Conservation (phyloP, 1,140 invertebrate species). For the Agrypnia vestita region DNA sequence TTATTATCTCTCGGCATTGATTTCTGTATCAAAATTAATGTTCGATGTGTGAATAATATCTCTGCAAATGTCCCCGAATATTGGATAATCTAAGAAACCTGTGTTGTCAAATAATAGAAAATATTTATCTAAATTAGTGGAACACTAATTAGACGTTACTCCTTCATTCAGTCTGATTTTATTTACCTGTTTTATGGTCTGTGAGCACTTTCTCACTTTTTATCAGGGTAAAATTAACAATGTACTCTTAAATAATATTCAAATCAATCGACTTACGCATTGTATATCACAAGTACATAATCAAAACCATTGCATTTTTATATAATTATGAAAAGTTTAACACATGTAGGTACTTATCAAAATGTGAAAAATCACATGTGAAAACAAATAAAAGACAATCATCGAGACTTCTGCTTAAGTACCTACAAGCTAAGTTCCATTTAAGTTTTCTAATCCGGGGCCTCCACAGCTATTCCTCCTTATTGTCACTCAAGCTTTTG, state of each 20-base stretch:
- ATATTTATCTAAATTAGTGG: not conserved
- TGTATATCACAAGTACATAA: conserved; percentile 18
- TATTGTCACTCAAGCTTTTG: too few species aligned
- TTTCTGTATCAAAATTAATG: conserved; percentile 26
- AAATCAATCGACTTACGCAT: conserved; percentile 3
- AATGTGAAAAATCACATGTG: too few species aligned
- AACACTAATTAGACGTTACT: conserved; percentile 12
- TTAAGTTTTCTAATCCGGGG: too few species aligned
- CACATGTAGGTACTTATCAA: too few species aligned
- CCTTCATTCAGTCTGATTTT: conserved; percentile 15
- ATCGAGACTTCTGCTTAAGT: too few species aligned
- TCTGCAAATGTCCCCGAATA: not conserved
- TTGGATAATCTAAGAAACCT: not conserved
- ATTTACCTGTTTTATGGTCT: conserved; percentile 35
- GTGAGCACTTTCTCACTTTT: conserved; percentile 49
- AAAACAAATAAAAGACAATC: too few species aligned
- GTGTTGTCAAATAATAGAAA: not conserved
- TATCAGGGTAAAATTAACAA: conserved; percentile 51
- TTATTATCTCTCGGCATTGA: conserved; percentile 32
- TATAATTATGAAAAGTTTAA: too few species aligned
- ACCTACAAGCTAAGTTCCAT: too few species aligned
- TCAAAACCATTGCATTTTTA: not conserved
- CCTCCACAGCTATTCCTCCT: too few species aligned
- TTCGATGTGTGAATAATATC: conserved; percentile 14
- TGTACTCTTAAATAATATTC: conserved; percentile 25